phyloP scores from a whole-genome alignment of 37 sponge, comb jelly and placozoan species.

The Ephydatia muelleri region DNA sequence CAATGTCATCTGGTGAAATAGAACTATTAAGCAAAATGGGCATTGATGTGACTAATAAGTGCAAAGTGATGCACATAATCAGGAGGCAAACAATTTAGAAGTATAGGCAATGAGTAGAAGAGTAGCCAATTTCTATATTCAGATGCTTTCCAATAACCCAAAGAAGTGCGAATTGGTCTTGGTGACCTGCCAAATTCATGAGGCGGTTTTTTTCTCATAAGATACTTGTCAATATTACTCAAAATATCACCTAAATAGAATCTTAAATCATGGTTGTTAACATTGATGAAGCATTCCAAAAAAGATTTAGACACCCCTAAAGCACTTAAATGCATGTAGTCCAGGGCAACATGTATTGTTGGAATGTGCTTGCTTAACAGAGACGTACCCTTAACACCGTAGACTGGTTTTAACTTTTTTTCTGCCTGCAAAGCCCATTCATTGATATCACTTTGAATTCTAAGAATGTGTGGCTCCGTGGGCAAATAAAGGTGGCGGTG shows the following conservation, averaged over 20 bases:
- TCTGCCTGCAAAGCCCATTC: slow-evolving; percentile 15
- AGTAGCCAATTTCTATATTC: slow-evolving; percentile 12
- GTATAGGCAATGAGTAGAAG: slow-evolving; percentile 3
- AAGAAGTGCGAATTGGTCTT: neutral
- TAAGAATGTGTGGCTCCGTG: neutral
- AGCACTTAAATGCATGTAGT: slow-evolving; percentile 8
- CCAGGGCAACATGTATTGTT: neutral
- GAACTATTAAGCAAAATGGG: neutral
- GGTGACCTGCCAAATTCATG: slow-evolving; percentile 26
- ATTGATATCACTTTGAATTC: neutral
- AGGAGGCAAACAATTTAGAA: neutral
- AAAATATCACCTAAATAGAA: neutral
- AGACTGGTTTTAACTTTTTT: neutral
- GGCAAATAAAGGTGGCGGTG: neutral
- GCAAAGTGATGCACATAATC: slow-evolving; percentile 21
- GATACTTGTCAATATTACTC: neutral
- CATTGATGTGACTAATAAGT: slow-evolving; percentile 9
- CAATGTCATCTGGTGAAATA: neutral
- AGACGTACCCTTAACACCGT: slow-evolving; percentile 18
- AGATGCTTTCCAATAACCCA: slow-evolving; percentile 14
- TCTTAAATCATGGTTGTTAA: neutral
- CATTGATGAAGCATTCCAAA: neutral
- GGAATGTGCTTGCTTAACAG: neutral
- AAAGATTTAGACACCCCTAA: neutral
- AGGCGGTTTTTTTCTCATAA: slow-evolving; percentile 10